These are phyloP conservation scores for Drosophila basisetae DNA, from an alignment of 2,888 invertebrate genomes.

Conservation along the genomic window DNA sequence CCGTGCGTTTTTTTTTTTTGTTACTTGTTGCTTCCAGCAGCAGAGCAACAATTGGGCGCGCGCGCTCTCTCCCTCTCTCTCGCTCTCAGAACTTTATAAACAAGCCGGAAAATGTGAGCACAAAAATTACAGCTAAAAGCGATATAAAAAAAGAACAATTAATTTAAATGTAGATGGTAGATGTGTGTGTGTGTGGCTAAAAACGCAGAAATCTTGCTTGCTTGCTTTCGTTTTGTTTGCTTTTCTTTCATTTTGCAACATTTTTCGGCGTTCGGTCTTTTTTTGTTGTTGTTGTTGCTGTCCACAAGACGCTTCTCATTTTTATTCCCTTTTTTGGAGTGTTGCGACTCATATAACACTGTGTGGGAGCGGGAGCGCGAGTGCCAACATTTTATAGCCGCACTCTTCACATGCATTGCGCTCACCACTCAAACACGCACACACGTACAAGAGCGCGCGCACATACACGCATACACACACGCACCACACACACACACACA, in stretches of 20 bases:
- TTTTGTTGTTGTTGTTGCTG: slow-evolving; percentile 54
- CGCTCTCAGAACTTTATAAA: slow-evolving; percentile 56
- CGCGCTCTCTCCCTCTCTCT: slow-evolving; percentile 37
- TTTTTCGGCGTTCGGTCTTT: slow-evolving; percentile 73
- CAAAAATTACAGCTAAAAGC: slow-evolving; percentile 53
- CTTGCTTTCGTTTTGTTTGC: slow-evolving; percentile 67
- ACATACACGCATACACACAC: slow-evolving; percentile 28
- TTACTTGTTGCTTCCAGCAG: slow-evolving; percentile 73
- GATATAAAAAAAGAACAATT: slow-evolving; percentile 56
- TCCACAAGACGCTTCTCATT: slow-evolving; percentile 77
- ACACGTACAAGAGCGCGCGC: slow-evolving; percentile 35
- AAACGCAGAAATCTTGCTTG: slow-evolving; percentile 62
- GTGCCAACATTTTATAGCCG: slow-evolving; percentile 70
- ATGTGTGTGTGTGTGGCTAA: slow-evolving; percentile 41
- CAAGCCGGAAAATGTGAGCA: slow-evolving; percentile 69
- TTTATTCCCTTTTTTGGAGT: slow-evolving; percentile 86
- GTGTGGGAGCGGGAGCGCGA: slow-evolving; percentile 67
- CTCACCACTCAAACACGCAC: slow-evolving; percentile 53
- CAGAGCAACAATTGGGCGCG: slow-evolving; percentile 68
- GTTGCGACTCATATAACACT: slow-evolving; percentile 85
- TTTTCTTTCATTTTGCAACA: slow-evolving; percentile 77
- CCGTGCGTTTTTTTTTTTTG: slow-evolving; percentile 25
- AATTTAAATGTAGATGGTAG: slow-evolving; percentile 55
- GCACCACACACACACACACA: slow-evolving; percentile 26
- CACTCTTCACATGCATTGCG: slow-evolving; percentile 75